These are phyloP conservation scores for Chaetodon auriga DNA, from an alignment of 2,113 vertebrate species.

Conservation along the genomic window DNA sequence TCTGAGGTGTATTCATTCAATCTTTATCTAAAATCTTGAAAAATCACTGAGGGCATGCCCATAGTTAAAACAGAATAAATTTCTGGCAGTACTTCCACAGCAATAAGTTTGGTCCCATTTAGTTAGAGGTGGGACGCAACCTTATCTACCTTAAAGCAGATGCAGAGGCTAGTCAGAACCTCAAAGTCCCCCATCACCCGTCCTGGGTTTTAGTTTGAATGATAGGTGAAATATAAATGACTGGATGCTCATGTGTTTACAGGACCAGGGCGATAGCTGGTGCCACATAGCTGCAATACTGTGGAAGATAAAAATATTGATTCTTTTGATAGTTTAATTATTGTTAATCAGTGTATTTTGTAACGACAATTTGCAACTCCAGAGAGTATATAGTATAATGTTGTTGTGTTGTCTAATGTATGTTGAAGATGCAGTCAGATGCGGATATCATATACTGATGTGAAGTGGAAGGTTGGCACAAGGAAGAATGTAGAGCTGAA, in stretches of 20 bases:
- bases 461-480: conserved; percentile 18
- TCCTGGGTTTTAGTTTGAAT: neutral
- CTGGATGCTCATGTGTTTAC: neutral
- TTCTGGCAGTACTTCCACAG: neutral
- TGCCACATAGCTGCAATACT: neutral
- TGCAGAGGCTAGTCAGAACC: too few species aligned
- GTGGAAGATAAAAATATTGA: neutral
- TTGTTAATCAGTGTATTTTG: neutral
- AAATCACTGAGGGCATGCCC: too few species aligned
- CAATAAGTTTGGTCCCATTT: neutral
- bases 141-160: too few species aligned
- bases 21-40: too few species aligned
- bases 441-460: conserved; percentile 4
- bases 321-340: neutral
- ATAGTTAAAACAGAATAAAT: too few species aligned
- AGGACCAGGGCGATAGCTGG: too few species aligned
- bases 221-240: neutral
- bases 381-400: neutral
- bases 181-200: too few species aligned
- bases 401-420: neutral
- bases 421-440: neutral
- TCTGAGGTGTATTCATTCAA: neutral
- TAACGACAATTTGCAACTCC: neutral
- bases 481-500: conserved; percentile 18
- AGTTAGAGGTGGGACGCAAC: too few species aligned